Percentiles rank a stretch among this genome's conserved stretches.
phyloP scores from a whole-genome alignment of 2,888 invertebrate genomes.

The Antheraea assamensis region DNA sequence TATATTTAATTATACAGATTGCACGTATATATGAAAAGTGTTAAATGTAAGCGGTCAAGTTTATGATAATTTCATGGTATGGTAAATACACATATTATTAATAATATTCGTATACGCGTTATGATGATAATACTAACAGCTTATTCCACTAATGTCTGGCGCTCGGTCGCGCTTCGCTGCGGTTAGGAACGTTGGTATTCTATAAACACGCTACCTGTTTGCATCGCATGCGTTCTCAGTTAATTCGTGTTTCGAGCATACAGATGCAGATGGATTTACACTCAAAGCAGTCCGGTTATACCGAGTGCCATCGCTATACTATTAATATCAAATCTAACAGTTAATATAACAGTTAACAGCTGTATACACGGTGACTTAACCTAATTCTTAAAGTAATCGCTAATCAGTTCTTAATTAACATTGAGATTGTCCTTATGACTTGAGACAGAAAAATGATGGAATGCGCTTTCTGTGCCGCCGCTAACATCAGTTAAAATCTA shows the following conservation, averaged over 20 bases:
- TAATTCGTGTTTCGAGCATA: not conserved
- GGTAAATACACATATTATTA: too few relatives aligned
- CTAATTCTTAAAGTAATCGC: conserved; percentile 26
- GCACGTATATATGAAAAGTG: too few relatives aligned
- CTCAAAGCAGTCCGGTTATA: not conserved
- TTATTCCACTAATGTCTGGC: too few relatives aligned
- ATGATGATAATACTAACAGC: too few relatives aligned
- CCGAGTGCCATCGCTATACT: not conserved
- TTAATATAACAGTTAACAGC: not conserved
- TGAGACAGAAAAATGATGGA: not conserved
- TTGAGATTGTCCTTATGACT: conserved; percentile 52
- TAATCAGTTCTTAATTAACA: conserved; percentile 42
- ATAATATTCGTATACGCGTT: too few relatives aligned
- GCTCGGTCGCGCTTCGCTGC: too few relatives aligned
- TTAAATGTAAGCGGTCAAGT: too few relatives aligned
- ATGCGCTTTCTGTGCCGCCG: not conserved
- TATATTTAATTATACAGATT: too few relatives aligned
- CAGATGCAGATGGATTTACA: too few relatives aligned
- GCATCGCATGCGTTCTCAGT: not conserved
- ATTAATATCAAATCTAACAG: not conserved
- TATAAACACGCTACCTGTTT: not conserved
- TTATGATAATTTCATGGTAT: too few relatives aligned
- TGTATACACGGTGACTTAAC: conserved; percentile 12
- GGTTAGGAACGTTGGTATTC: too few relatives aligned
- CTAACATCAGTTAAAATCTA: not conserved